These are phyloP conservation scores for Ianthella basta DNA, from an alignment of 37 sponge, comb jelly and placozoan genomes.

Conservation along the genomic window DNA sequence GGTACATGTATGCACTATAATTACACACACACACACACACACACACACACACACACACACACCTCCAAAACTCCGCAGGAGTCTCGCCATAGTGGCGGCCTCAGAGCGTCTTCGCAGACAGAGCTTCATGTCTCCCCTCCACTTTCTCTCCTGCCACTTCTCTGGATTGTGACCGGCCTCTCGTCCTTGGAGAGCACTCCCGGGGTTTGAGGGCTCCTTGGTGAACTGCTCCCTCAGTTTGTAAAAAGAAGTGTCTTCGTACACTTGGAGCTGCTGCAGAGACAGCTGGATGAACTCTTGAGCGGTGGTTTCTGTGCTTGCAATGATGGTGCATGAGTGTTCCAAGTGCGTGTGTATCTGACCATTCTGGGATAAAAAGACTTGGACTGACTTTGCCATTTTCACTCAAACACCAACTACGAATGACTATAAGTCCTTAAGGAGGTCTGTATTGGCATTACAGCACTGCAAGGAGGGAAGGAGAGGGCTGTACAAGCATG, in stretches of 20 bases:
- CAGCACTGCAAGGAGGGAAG: too few relatives aligned
- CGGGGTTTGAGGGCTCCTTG: constrained; percentile 9
- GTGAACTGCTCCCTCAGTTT: constrained; percentile 44
- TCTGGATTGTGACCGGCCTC: constrained; percentile 36
- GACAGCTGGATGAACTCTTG: constrained; percentile 57
- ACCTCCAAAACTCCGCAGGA: constrained; percentile 47
- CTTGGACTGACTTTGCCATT: constrained; percentile 13
- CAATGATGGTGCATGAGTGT: constrained; percentile 12
- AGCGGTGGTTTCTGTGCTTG: constrained; percentile 24
- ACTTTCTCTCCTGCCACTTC: constrained; percentile 23
- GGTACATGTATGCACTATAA: too few relatives aligned
- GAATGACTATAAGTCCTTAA: too few relatives aligned
- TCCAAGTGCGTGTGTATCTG: background rate
- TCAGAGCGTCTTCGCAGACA: constrained; percentile 38
- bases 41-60: too few relatives aligned
- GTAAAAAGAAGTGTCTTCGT: constrained; percentile 69
- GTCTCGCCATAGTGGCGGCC: constrained; percentile 33
- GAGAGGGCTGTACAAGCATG: too few relatives aligned
- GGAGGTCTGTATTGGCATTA: too few relatives aligned
- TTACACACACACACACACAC: too few relatives aligned
- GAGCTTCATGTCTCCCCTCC: constrained; percentile 23
- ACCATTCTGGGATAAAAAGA: background rate
- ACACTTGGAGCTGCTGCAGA: constrained; percentile 65
- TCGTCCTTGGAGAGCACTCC: constrained; percentile 45
- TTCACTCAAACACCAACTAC: too few relatives aligned